Base-by-base conservation (phyloP, 92 coral and sea anemone genomes). In the Umimayanthus kanabou region DNA sequence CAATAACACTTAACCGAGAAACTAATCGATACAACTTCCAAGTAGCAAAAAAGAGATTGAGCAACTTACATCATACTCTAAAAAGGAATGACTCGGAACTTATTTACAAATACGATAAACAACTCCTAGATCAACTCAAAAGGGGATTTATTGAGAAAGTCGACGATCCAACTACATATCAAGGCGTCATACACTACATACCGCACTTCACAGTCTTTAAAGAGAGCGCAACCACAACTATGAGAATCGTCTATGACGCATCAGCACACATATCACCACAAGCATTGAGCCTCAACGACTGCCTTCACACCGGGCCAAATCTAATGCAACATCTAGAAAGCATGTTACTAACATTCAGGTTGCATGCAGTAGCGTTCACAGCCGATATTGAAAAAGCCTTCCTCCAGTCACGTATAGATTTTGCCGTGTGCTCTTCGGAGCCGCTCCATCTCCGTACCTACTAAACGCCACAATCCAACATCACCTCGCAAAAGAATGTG, bases 201-300 rank as follows among this genome's bases (percentile, higher is more conserved):
- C 90, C 92, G 37, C 92, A 92, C 55, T 89, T 91, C 50, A 92
- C 94, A 20, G 85, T 92, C 75, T 92, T 86, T 53, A 89, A 92
- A 86, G 90, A 92, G 7, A 92, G 94, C 87, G 3, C 80, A 11
- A 89, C 90, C 10, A 89, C 94, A 50, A 49, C 77, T 15, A 92
- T 89, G 92, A 84, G 87, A 77, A 88, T 91, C 76, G 93, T 91
- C 10, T 91, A 84, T 58, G 93, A 92, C 89, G 92, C 90, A 15
- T 89, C 92, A 61, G 92, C 92, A 69, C 33, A 81, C 15, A 47
- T 61, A 1, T 85, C 92, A 57, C 26, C 90, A 39, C 70, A 80
- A 29, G 16, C 86, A 70, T 64, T 72, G 29, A 83, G 91, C 82
- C 89, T 91, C 0, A 92, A 92, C 86, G 89, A 89, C 76, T 92